These are phyloP conservation scores for Meghimatium bilineatum DNA, from an alignment of 2,888 invertebrate genomes.

Conservation along the genomic window DNA sequence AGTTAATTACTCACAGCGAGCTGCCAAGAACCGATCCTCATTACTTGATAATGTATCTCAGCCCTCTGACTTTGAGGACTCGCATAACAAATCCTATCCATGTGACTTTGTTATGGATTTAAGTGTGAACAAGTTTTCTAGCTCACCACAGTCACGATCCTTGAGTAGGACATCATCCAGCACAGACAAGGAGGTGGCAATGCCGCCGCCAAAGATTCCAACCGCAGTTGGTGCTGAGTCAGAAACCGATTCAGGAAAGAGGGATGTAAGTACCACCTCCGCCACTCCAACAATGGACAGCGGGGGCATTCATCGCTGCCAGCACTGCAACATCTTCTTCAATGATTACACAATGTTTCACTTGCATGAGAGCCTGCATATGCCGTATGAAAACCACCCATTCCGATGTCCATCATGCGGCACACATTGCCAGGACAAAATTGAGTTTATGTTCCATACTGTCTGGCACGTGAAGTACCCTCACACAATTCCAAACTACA, in stretches of 20 bases:
- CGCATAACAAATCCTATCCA: slow-evolving; percentile 36
- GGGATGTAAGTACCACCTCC: slow-evolving; percentile 69
- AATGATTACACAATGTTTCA: slow-evolving; percentile 73
- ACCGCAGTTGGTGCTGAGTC: slow-evolving; percentile 64
- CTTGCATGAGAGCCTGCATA: slow-evolving; percentile 70
- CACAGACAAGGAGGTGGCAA: slow-evolving; percentile 61
- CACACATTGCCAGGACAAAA: slow-evolving; percentile 70
- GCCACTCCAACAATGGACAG: slow-evolving; percentile 66
- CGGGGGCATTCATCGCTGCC: slow-evolving; percentile 69
- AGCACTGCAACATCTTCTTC: slow-evolving; percentile 71
- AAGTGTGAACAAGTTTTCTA: slow-evolving; percentile 64
- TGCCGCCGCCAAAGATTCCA: slow-evolving; percentile 55
- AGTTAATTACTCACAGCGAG: slow-evolving; percentile 8
- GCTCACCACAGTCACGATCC: slow-evolving; percentile 32
- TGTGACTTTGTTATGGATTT: slow-evolving; percentile 69
- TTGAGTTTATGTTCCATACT: slow-evolving; percentile 73
- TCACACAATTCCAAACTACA: slow-evolving; percentile 73
- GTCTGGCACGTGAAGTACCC: slow-evolving; percentile 74
- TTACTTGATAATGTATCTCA: slow-evolving; percentile 35
- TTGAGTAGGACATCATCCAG: slow-evolving; percentile 34
- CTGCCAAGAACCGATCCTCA: neutral
- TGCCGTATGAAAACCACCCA: slow-evolving; percentile 67
- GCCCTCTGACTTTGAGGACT: slow-evolving; percentile 1
- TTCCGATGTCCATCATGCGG: slow-evolving; percentile 71
- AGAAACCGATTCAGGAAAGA: slow-evolving; percentile 66